Evolutionary conservation across 1,140 invertebrate species (phyloP).

Genomic region (Trypoxylus dichotomus): DNA sequence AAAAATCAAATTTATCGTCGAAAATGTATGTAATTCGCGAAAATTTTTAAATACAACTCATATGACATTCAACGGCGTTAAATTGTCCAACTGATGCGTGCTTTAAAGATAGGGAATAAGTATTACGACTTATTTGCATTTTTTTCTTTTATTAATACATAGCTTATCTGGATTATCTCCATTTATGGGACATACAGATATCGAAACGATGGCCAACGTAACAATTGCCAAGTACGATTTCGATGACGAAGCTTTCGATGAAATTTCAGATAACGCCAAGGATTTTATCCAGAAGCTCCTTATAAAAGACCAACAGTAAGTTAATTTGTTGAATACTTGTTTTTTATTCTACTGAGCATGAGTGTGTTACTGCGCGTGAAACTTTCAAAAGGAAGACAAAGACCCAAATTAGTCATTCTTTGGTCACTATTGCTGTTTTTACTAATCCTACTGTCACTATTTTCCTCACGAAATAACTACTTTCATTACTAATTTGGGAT

Average conservation of each 20-base stretch:
- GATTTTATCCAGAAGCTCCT: conserved; percentile 89
- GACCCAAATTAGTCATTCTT: conserved; percentile 45
- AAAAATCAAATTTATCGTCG: no score
- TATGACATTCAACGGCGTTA: no score
- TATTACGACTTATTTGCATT: neutral
- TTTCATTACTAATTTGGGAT: conserved; percentile 41
- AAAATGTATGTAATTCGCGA: no score
- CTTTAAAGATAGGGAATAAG: no score
- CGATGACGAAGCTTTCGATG: conserved; percentile 90
- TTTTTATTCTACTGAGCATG: neutral
- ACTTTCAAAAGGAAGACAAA: conserved; percentile 48
- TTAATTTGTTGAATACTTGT: conserved; percentile 37
- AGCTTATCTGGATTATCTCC: conserved; percentile 96
- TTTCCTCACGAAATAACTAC: neutral
- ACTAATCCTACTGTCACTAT: neutral
- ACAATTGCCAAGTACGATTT: conserved; percentile 94
- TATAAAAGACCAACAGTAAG: conserved; percentile 90
- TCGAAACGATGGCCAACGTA: conserved; percentile 96
- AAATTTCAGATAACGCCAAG: conserved; percentile 89
- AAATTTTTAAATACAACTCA: no score
- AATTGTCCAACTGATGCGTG: no score
- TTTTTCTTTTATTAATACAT: conserved; percentile 39
- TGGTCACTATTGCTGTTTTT: conserved; percentile 27
- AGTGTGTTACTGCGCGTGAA: conserved; percentile 8
- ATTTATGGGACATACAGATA: conserved; percentile 96